Percentiles rank a stretch among this genome's conserved stretches.
Evolutionary conservation across 2,113 vertebrate genomes (phyloP).

Genomic region (Larimichthys crocea): DNA sequence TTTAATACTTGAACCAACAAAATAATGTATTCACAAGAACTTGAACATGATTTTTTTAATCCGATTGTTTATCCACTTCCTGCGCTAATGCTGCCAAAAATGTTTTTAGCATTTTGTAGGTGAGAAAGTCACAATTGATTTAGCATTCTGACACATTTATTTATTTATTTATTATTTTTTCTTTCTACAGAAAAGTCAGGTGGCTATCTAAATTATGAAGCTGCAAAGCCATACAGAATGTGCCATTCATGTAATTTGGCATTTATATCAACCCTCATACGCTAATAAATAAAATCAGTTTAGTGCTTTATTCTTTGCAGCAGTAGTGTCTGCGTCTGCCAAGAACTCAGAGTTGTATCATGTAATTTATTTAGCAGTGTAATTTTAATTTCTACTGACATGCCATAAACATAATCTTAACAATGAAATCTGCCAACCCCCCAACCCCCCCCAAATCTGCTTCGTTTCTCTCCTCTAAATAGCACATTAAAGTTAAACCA

Average conservation of each 20-base stretch:
- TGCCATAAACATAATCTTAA: conserved; percentile 33
- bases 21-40: background rate
- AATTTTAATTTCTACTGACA: conserved; percentile 35
- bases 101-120: background rate
- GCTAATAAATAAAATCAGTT: conserved; percentile 28
- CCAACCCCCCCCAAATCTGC: background rate
- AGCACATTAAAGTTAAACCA: conserved; percentile 20
- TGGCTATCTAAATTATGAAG: background rate
- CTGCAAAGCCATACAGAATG: too few species aligned
- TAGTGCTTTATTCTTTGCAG: conserved; percentile 7
- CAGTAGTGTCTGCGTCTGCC: background rate
- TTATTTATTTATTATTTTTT: too few species aligned
- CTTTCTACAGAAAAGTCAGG: background rate
- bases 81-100: background rate
- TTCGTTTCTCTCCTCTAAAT: conserved; percentile 4
- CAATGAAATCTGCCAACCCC: conserved; percentile 29
- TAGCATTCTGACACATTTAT: background rate
- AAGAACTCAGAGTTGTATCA: conserved; percentile 16
- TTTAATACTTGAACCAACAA: background rate
- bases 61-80: too few species aligned
- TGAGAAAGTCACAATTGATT: background rate
- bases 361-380: conserved; percentile 28
- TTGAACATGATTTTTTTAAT: too few species aligned
- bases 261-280: background rate
- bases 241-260: background rate